Evolutionary conservation across 2,797 vertebrate genomes (phyloP).

Genomic region (Gambusia yucatana): DNA sequence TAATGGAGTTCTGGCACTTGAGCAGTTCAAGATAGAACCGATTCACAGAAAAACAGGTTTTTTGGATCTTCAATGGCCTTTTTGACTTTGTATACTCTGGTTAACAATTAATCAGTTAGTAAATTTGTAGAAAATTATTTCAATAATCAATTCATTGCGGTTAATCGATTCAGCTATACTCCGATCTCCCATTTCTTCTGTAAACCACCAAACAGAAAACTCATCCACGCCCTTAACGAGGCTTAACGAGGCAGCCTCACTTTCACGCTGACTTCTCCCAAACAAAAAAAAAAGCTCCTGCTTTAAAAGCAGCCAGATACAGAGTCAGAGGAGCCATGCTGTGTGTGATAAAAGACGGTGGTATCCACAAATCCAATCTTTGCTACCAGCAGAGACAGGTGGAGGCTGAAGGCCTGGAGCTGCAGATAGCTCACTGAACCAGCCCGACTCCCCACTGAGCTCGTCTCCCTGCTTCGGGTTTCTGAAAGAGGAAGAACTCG

Average conservation of each 20-base stretch:
- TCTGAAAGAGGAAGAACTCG: conserved; percentile 24
- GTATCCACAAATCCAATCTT: conserved; percentile 37
- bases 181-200: not conserved
- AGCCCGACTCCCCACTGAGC: conserved; percentile 32
- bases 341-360: conserved; percentile 16
- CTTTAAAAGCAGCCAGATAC: not conserved
- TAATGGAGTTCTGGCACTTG: no score
- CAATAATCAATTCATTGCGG: no score
- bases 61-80: no score
- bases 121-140: no score
- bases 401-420: conserved; percentile 28
- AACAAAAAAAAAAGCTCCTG: not conserved
- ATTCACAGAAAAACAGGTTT: no score
- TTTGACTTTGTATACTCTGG: no score
- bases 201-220: not conserved
- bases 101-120: no score
- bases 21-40: no score
- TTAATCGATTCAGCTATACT: no score
- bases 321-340: conserved; percentile 4
- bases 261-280: not conserved
- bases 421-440: conserved; percentile 39
- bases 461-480: conserved; percentile 12
- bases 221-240: not conserved
- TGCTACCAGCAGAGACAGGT: conserved; percentile 36
- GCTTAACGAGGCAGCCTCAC: not conserved